Base-by-base conservation (phyloP, 2,113 vertebrate genomes). In the Pseudopipra pipra region DNA sequence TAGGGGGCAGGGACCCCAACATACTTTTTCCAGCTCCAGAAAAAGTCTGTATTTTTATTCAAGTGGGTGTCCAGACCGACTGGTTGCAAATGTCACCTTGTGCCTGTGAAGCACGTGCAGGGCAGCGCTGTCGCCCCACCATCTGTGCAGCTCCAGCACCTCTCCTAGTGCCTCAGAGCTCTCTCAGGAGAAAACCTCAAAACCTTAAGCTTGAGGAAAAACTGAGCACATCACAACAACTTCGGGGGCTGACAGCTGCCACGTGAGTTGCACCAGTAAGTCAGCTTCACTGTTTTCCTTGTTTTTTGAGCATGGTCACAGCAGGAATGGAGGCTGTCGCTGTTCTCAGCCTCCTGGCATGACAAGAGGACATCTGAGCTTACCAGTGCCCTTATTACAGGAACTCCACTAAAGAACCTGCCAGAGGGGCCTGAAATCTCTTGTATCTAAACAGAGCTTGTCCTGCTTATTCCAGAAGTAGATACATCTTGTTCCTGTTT, bases 401-500 rank as follows among this genome's bases (percentile, higher is more conserved):
- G 82, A 79, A 79, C 66, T n/a, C 85, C 74, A 52, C 2, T 14
- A 12, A 33, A 52, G 54, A 92, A 83, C 75, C 82, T 83, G 85
- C 71, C 74, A 85, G 54, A 75, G 52, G 31, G 41, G 39, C 78
- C 51, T 31, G 27, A 37, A 85, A 93, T 44, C 41, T 79, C 52
- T 19, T 49, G 11, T 21, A 71, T 51, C 61, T 75, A 59, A 87
- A 68, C n/a, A 77, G 80, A 77, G 30, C 62, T 78, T 59, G 33
- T 87, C 27, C 39, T 59, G 2, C 76, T 85, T 65, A 37, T n/a
- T 91, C 65, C 73, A 90, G 59, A 73, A 52, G 62, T 87, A 73
- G 70, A 91, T 35, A 83, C 83, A 88, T 84, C 88, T 92, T 93
- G 72, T 90, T 94, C 79, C 72, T 28, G 37, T 81, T 92, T 74